Evolutionary conservation across 2,797 vertebrate species (phyloP), one percentile per base, ranked within the genome.

Genomic region (Delichon dasypus): DNA sequence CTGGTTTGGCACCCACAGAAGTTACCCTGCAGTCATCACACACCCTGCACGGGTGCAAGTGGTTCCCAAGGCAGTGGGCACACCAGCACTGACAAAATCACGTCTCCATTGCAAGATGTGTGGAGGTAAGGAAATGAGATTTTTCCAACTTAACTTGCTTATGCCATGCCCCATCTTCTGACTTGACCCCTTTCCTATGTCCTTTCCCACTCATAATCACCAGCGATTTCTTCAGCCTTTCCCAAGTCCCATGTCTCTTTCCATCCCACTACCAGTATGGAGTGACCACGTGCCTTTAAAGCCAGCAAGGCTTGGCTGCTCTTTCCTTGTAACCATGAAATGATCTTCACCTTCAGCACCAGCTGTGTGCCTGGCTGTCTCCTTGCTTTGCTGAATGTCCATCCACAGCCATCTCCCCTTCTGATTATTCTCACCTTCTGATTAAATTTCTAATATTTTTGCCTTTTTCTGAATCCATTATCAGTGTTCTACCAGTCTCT

Each of bases 21-120:
- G n/a, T 44, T n/a, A 55, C 25, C 3, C 0, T 21, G 13, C 20
- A 61, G 50, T 16, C 48, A 25, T 5, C 1, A 1, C 30, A 81
- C 23, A 13, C 21, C 38, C 22, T 45, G 26, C 7, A 1, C 11
- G 0, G 0, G 4, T 13, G 17, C 1, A 1, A 54, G 40, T 0
- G 3, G 18, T 13, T 67, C 32, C 53, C 0, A 0, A 58, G 50
- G 54, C 38, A 55, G 30, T 7, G n/a, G 47, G 40, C 65, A 89
- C 12, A 12, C 13, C 21, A 40, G 67, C 5, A 8, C 67, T 74
- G 62, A 16, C 53, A 32, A 51, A 75, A 72, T 4, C 19, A 6
- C 0, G 0, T 26, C 42, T 50, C 32, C 30, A n/a, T 11, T 53
- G 60, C 29, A 55, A 85, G 12, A 15, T 50, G 20, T n/a, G 42